phyloP scores from a whole-genome alignment of 2,113 vertebrate genomes.

The Saccopteryx bilineata region DNA sequence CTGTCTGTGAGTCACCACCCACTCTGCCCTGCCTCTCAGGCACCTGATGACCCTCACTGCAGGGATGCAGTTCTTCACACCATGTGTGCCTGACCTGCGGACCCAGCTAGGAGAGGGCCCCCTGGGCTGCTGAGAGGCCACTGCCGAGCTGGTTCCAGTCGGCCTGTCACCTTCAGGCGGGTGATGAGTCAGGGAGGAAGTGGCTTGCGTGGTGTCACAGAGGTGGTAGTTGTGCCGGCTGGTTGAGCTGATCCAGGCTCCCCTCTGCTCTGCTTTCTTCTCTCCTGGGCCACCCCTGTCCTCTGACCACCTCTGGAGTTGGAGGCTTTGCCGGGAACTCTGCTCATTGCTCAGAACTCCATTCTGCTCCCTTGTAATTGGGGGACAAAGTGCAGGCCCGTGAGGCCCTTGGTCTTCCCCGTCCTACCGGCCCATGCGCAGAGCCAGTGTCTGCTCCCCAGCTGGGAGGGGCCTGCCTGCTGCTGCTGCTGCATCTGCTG shows the following conservation, averaged over 20 bases:
- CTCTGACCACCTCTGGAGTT: background rate
- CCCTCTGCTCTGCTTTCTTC: fast-evolving
- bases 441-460: background rate
- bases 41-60: background rate
- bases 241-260: background rate
- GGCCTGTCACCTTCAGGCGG: background rate
- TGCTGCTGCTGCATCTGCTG: background rate
- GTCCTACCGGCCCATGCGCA: background rate
- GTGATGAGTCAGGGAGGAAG: background rate
- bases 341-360: background rate
- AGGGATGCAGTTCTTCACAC: background rate
- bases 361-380: background rate
- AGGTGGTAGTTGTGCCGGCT: background rate
- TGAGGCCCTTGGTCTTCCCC: background rate
- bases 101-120: background rate
- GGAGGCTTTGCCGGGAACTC: background rate
- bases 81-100: too few relatives aligned
- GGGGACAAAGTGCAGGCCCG: background rate
- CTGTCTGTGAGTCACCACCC: background rate
- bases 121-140: background rate
- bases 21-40: background rate
- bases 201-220: background rate
- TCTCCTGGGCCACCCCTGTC: background rate
- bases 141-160: too few relatives aligned
- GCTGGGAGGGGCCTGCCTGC: fast-evolving